phyloP scores from a whole-genome alignment of 2,797 vertebrate species.

The Babyrousa celebensis region DNA sequence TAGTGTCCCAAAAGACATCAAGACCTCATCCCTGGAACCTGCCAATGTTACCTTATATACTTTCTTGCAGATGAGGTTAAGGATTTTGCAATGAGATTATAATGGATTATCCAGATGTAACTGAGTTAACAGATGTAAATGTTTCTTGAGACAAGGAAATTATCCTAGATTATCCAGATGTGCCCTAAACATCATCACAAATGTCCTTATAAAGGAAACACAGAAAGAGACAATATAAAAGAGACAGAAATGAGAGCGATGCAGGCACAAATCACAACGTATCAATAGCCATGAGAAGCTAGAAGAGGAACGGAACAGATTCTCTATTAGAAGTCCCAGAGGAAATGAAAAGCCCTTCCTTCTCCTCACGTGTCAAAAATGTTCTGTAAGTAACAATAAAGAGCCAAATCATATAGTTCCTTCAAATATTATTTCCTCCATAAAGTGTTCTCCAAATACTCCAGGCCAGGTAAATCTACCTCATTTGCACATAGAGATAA shows the following conservation, averaged over 20 bases:
- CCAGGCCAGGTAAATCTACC: background rate
- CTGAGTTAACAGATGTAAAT: background rate
- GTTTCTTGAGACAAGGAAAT: background rate
- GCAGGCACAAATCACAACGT: background rate
- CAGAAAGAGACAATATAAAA: background rate
- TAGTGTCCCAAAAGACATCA: background rate
- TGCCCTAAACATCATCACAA: background rate
- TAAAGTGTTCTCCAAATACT: background rate
- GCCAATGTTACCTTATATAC: background rate
- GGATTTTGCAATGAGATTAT: background rate
- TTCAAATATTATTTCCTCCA: constrained; percentile 4
- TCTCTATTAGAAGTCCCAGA: background rate
- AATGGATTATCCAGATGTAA: background rate
- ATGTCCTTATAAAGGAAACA: background rate
- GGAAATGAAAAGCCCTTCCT: background rate
- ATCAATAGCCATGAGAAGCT: background rate
- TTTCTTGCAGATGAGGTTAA: background rate
- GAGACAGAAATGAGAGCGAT: background rate
- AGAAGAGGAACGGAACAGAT: background rate
- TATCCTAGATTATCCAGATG: background rate
- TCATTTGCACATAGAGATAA: background rate
- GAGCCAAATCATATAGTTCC: background rate
- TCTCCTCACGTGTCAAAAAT: background rate
- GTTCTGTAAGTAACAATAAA: background rate
- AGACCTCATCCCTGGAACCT: background rate